A percentile compares a stretch with the other conserved stretches of the same genome.
These are phyloP conservation scores for Pimephales promelas DNA, from an alignment of 2,113 vertebrate genomes.

Conservation along the genomic window DNA sequence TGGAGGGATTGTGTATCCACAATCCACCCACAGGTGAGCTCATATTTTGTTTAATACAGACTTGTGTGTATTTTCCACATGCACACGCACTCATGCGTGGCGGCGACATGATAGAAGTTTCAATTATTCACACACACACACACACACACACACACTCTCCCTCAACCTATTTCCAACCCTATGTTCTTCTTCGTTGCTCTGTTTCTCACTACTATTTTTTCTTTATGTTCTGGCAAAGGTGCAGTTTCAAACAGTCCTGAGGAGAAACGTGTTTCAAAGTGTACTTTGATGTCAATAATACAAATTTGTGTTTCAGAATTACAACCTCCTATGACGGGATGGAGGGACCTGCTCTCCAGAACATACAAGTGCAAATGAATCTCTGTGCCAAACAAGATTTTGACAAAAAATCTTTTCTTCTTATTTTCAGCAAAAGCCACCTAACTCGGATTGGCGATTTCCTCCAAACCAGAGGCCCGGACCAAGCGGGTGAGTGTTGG, in stretches of 20 bases:
- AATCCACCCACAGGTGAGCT: constrained; percentile 14
- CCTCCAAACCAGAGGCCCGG: constrained; percentile 87
- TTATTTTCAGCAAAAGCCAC: constrained; percentile 81
- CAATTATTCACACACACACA: constrained; percentile 56
- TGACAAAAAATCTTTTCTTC: constrained; percentile 29
- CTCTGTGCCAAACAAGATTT: constrained; percentile 11
- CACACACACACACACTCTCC: constrained; percentile 47
- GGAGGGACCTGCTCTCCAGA: not conserved
- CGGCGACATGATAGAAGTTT: constrained; percentile 43
- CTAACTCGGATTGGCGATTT: constrained; percentile 86
- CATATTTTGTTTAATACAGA: not conserved
- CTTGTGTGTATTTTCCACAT: constrained; percentile 5
- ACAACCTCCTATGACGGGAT: not conserved
- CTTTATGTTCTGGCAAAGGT: not conserved
- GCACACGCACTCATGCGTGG: constrained; percentile 33
- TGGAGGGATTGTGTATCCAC: not conserved
- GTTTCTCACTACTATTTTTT: not conserved
- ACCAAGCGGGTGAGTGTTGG: constrained; percentile 81
- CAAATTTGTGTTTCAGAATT: constrained; percentile 12
- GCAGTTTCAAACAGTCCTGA: not conserved
- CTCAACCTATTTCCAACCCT: constrained; percentile 2
- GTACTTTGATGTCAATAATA: constrained; percentile 25
- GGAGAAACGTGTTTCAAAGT: not conserved
- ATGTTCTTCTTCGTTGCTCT: constrained; percentile 13
- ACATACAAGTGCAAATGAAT: not conserved